phyloP scores from a whole-genome alignment of 2,113 vertebrate species.

The Trachemys scripta region DNA sequence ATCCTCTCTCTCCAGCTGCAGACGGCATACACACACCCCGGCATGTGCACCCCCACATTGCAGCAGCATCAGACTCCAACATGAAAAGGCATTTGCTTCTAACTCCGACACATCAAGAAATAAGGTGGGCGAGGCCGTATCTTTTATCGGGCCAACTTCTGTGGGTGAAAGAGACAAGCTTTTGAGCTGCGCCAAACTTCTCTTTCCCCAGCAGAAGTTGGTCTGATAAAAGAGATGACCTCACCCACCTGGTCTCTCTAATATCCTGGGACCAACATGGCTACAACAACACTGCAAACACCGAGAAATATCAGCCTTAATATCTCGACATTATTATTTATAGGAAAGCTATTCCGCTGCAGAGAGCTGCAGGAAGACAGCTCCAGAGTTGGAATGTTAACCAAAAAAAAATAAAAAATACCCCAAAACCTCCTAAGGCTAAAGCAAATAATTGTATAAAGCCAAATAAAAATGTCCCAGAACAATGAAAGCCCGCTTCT shows the following conservation, averaged over 20 bases:
- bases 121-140: background rate
- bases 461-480: background rate
- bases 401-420: background rate
- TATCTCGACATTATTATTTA: background rate
- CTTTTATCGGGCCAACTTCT: background rate
- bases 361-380: background rate
- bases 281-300: background rate
- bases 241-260: background rate
- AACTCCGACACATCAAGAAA: background rate
- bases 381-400: background rate
- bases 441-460: background rate
- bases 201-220: background rate
- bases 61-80: background rate
- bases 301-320: background rate
- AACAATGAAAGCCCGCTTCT: background rate
- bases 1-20: background rate
- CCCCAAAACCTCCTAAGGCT: background rate
- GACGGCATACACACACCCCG: background rate
- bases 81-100: background rate
- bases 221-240: background rate
- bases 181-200: background rate
- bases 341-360: background rate
- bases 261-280: background rate
- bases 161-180: background rate
- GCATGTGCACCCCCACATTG: background rate